Evolutionary conservation across 2,888 invertebrate genomes (phyloP).

Genomic region (Acronicta psi): DNA sequence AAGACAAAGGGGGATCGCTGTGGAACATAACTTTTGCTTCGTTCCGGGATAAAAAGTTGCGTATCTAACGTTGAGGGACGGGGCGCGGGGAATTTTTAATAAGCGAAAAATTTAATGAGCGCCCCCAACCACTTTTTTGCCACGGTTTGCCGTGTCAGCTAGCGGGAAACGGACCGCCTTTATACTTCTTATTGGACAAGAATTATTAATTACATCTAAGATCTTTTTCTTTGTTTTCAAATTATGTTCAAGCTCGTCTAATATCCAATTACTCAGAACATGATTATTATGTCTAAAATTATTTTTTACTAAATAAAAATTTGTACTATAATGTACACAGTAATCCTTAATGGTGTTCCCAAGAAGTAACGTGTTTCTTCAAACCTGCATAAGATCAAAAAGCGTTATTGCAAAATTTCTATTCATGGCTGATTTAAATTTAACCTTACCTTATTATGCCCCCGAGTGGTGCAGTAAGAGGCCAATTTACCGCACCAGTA

Average conservation of each 20-base stretch:
- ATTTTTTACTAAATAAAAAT: background rate
- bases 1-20: conserved; percentile 85
- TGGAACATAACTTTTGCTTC: conserved; percentile 85
- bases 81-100: conserved; percentile 88
- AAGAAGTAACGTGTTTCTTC: background rate
- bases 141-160: conserved; percentile 77
- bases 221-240: conserved; percentile 47
- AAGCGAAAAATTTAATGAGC: conserved; percentile 89
- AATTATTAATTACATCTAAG: conserved; percentile 64
- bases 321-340: background rate
- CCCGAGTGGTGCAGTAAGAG: conserved; percentile 71
- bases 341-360: background rate
- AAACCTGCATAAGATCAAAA: background rate
- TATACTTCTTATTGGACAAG: conserved; percentile 64
- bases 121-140: conserved; percentile 76
- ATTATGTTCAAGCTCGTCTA: conserved; percentile 33
- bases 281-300: conserved; percentile 2
- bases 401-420: conserved; percentile 10
- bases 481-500: conserved; percentile 86
- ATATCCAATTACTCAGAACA: conserved; percentile 39
- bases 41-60: conserved; percentile 85
- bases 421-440: conserved; percentile 60
- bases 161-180: conserved; percentile 66
- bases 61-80: conserved; percentile 80
- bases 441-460: conserved; percentile 77